phyloP scores from a whole-genome alignment of 2,797 vertebrate species.

The Nasua narica region DNA sequence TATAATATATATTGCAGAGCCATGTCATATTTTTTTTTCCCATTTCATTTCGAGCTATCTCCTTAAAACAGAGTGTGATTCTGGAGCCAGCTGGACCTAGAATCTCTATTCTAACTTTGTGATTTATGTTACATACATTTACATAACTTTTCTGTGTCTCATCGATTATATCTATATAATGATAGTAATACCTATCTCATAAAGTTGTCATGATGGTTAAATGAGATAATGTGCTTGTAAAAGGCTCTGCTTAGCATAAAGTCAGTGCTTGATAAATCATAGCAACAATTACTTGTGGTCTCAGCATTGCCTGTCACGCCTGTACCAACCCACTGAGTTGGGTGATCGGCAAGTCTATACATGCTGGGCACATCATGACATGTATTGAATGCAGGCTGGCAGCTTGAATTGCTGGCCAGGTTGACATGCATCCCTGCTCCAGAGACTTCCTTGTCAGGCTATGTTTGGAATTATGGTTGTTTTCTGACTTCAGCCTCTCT shows the following conservation, averaged over 20 bases:
- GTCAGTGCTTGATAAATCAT: not conserved
- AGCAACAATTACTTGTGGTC: not conserved
- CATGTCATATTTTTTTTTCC: not conserved
- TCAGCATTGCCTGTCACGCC: not conserved
- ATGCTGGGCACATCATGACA: fast-evolving
- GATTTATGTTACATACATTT: not conserved
- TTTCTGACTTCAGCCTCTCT: not conserved
- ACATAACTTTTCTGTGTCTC: not conserved
- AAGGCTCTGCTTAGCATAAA: not conserved
- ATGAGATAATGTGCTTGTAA: not conserved
- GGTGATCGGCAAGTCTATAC: not conserved
- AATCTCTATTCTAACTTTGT: not conserved
- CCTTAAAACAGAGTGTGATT: not conserved
- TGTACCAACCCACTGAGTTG: not conserved
- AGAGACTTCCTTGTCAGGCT: not conserved
- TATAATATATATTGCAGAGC: not conserved
- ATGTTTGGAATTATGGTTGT: not conserved
- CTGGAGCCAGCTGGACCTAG: not conserved
- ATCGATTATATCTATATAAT: not conserved
- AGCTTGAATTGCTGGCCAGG: not conserved
- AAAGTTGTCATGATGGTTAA: not conserved
- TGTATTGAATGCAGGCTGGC: not conserved
- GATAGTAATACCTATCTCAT: not conserved
- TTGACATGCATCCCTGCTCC: not conserved
- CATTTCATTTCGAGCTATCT: not conserved